Conservation (phyloP, 2,113 vertebrate genomes). For the Brachirus orientalis region DNA sequence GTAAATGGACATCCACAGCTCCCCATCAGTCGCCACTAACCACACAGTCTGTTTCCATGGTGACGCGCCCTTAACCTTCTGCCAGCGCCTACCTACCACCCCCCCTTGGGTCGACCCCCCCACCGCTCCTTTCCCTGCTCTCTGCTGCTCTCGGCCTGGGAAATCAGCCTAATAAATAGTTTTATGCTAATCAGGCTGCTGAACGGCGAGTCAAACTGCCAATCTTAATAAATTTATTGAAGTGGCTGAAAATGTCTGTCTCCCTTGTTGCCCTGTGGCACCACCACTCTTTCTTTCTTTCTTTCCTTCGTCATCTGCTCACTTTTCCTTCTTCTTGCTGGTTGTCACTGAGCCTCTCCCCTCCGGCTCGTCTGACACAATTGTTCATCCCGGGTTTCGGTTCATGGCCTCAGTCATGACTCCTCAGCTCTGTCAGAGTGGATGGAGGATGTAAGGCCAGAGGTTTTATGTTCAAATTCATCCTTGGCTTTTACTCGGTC, state of each 20-base stretch:
- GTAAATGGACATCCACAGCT: slow-evolving; percentile 68
- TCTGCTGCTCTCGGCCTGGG: slow-evolving; percentile 72
- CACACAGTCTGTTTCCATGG: slow-evolving; percentile 71
- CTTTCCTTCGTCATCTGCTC: not conserved
- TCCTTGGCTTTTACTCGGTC: not conserved
- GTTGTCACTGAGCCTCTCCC: not conserved
- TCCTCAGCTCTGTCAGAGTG: not conserved
- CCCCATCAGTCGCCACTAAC: slow-evolving; percentile 50
- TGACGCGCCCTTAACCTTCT: slow-evolving; percentile 67
- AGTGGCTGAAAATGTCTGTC: slow-evolving; percentile 55
- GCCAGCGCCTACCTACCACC: no score
- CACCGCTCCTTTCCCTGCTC: slow-evolving; percentile 1
- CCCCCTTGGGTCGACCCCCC: slow-evolving; percentile 9
- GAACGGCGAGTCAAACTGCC: slow-evolving; percentile 78
- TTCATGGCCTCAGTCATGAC: not conserved
- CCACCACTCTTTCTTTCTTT: not conserved
- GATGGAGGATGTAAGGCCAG: not conserved
- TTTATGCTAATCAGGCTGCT: slow-evolving; percentile 84
- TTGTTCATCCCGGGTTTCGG: not conserved
- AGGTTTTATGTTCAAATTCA: not conserved
- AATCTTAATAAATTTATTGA: slow-evolving; percentile 83
- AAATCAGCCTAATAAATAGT: slow-evolving; percentile 88
- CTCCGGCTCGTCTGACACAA: slow-evolving; percentile 1
- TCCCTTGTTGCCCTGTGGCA: slow-evolving; percentile 36
- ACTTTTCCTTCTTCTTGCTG: not conserved